Evolutionary conservation across 1,140 invertebrate species (phyloP), one percentile per base, ranked within the genome.

Genomic region (Anastatus disparis): DNA sequence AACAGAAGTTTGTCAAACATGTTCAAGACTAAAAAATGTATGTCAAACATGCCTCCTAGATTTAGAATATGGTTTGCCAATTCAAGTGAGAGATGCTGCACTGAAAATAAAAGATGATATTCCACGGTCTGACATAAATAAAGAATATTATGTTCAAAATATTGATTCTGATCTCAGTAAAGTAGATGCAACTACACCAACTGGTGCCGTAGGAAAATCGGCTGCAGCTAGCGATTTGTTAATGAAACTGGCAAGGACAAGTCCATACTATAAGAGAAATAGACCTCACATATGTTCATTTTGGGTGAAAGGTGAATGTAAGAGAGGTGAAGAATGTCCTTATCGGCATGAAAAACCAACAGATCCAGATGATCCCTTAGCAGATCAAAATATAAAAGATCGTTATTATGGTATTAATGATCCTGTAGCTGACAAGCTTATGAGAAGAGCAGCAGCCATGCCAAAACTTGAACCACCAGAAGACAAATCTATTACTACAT

Each of bases 301-400:
- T 84, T 99, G 97, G 96, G 97, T 99, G 0, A 99, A 99, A 87
- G 98, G 98, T 1, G 98, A 99, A 85, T 99, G 98, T 84, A 94
- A 97, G 80, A 88, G 98, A 84, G 98, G 98, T 15, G 98, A 99
- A 87, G 98, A 99, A 82, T 99, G 98, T 87, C 98, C 98, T 0
- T 99, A 99, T 83, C 89, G 98, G 22, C 98, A 99, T 81, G 98
- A 99, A 82, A 99, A 98, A 80, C 98, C 98, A 2, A 99, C 97
- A 20, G 98, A 99, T 87, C 98, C 98, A 1, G 98, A 99, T 87
- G 98, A 99, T 89, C 98, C 98, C 9, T 84, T 99, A 3, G 96
- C 96, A 15, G 97, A 99, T 87, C 98, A 99, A 82, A 99, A 99
- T 82, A 99, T 99, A 64, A 98, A 98, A 82, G 98, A 99, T 87